These are phyloP conservation scores for Montipora cactus DNA, from an alignment of 64 coral and sea anemone species.

Conservation along the genomic window DNA sequence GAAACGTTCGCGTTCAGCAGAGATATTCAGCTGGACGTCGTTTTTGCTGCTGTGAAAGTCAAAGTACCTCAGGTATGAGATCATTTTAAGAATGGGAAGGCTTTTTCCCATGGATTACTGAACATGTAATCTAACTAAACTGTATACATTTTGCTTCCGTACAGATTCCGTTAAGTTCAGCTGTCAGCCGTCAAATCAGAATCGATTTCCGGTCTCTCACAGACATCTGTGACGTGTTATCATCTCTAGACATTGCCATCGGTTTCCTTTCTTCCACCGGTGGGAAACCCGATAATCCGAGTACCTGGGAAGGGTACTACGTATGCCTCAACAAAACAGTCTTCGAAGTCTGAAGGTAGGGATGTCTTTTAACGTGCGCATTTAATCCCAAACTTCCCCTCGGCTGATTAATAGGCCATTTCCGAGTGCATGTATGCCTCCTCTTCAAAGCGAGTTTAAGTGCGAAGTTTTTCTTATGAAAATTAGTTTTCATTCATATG, in stretches of 20 bases:
- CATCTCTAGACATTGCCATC: slow-evolving; percentile 76
- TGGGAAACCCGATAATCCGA: slow-evolving; percentile 40
- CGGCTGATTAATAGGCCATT: too few species aligned
- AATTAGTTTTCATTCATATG: too few species aligned
- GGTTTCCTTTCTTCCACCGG: slow-evolving; percentile 80
- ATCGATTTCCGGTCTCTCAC: slow-evolving; percentile 63
- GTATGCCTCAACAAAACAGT: slow-evolving; percentile 57
- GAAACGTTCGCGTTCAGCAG: slow-evolving; percentile 75
- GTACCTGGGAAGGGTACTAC: slow-evolving; percentile 49
- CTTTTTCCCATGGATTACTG: too few species aligned
- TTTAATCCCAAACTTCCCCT: too few species aligned
- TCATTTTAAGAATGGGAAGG: too few species aligned
- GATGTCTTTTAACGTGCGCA: not conserved
- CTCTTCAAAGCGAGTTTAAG: too few species aligned
- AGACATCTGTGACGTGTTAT: slow-evolving; percentile 71
- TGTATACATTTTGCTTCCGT: not conserved
- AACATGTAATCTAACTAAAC: too few species aligned
- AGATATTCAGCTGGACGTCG: slow-evolving; percentile 56
- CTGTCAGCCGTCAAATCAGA: slow-evolving; percentile 39
- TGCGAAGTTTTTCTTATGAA: too few species aligned
- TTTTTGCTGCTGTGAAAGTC: slow-evolving; percentile 61
- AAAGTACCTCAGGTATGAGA: slow-evolving; percentile 77
- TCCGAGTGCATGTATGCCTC: too few species aligned
- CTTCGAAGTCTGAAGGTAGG: slow-evolving; percentile 67
- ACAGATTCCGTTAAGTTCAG: slow-evolving; percentile 44